Base-by-base conservation (phyloP, 1,140 invertebrate species). In the Zaprionus capensis region DNA sequence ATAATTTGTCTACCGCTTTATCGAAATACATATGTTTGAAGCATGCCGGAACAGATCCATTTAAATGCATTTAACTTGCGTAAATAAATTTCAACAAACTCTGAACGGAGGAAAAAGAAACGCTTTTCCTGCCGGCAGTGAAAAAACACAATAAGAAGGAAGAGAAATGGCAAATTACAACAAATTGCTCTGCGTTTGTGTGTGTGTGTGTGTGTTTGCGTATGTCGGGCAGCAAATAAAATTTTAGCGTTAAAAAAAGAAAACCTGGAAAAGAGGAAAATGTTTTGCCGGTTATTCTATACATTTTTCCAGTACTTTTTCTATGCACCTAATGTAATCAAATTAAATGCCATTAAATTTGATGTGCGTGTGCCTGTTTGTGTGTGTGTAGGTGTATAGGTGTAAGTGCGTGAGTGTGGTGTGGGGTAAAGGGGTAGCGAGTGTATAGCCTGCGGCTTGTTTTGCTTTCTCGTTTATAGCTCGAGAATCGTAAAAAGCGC, bases 331-430 rank as follows among this genome's bases (percentile, higher is more conserved):
- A 88, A 88, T 86, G 80, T 67, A 86, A 86, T 86, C 86, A 86
- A 86, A 88, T 86, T 83, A 71, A 79, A 79, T 71, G 68, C 77
- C 68, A 79, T 79, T 79, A 80, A 88, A 88, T 88, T 86, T 88
- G 73, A 86, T 86, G 49, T 51, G 66, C 31, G 9, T 61, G 26
- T 51, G 63, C 31, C 9, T 61, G 36, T 36, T 12, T 59, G 77
- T 63, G 71, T 78, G 69, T 46, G 55, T 51, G 64, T 56, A 31
- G 26, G 28, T 46, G 59, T 36, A 14, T 57, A 68, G 26, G 66
- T 71, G 56, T 66, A 44, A 62, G n/a, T n/a, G 56, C 0, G 31
- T 20, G n/a, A 36, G 28, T 31, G 26, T 44, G 64, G 75, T 55
- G 69, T 62, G 71, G 69, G 61, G 64, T 49, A 66, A 76, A 79